Conservation (phyloP, 2,797 vertebrate species). For the Melanogrammus aeglefinus region DNA sequence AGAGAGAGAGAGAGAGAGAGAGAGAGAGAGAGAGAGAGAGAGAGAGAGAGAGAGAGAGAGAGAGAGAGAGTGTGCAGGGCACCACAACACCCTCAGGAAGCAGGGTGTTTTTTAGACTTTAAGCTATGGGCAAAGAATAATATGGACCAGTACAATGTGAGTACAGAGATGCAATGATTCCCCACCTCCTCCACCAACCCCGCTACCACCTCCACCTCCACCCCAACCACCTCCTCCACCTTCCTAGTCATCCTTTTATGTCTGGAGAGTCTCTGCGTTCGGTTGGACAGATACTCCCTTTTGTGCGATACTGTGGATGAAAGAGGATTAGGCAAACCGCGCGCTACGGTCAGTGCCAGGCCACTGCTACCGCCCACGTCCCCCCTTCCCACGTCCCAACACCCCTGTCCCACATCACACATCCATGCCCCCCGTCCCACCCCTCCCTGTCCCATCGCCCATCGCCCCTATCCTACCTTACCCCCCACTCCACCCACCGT, state of each 20-base stretch:
- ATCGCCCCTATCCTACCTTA: no score
- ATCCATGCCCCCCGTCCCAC: no score
- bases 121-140: slow-evolving; percentile 75
- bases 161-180: slow-evolving; percentile 68
- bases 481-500: no score
- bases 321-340: slow-evolving; percentile 73
- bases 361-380: slow-evolving; percentile 2
- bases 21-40: neutral
- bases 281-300: slow-evolving; percentile 61
- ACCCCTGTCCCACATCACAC: slow-evolving; percentile 61
- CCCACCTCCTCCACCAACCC: slow-evolving; percentile 35
- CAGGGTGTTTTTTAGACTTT: slow-evolving; percentile 75
- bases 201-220: slow-evolving; percentile 20
- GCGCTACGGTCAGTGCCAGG: slow-evolving; percentile 62
- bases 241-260: slow-evolving; percentile 62
- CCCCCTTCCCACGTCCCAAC: slow-evolving; percentile 55
- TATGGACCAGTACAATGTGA: slow-evolving; percentile 70
- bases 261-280: slow-evolving; percentile 62
- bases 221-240: slow-evolving; percentile 27
- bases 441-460: no score
- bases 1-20: no score
- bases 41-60: slow-evolving; percentile 1
- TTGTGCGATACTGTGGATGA: slow-evolving; percentile 68
- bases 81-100: slow-evolving; percentile 70
- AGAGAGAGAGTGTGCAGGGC: neutral